Evolutionary conservation across 2,888 invertebrate genomes (phyloP).

Genomic region (Apotomis capreana): DNA sequence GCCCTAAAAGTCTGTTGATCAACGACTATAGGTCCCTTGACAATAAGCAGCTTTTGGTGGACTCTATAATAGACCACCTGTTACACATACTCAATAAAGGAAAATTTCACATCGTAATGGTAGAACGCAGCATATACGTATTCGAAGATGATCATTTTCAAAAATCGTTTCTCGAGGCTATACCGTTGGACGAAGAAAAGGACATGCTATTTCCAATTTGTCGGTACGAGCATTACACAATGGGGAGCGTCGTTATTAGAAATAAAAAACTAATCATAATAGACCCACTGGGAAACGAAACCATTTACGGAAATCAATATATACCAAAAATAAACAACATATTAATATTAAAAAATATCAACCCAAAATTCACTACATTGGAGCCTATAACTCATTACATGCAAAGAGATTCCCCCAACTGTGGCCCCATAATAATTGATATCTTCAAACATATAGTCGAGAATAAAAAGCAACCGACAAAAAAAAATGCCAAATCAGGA

Average conservation of each 20-base stretch:
- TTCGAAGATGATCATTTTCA: neutral
- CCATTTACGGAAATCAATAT: neutral
- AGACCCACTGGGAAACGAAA: neutral
- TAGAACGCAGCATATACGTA: neutral
- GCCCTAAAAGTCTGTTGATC: no score
- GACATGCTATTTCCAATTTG: conserved; percentile 12
- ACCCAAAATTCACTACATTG: neutral
- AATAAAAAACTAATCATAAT: neutral
- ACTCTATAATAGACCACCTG: no score
- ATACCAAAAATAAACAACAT: neutral
- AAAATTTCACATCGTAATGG: neutral
- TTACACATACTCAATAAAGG: neutral
- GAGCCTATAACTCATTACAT: neutral
- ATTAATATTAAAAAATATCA: neutral
- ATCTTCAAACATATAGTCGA: neutral
- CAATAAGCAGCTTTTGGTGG: neutral
- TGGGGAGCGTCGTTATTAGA: neutral
- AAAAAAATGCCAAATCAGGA: neutral
- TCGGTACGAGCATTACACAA: neutral
- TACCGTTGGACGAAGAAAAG: neutral
- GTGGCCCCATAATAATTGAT: neutral
- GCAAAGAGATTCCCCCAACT: neutral
- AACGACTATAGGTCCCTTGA: neutral
- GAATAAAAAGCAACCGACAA: neutral
- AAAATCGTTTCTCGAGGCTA: neutral